phyloP scores from a whole-genome alignment of 2,888 invertebrate species.

The Catotricha subobsoleta region DNA sequence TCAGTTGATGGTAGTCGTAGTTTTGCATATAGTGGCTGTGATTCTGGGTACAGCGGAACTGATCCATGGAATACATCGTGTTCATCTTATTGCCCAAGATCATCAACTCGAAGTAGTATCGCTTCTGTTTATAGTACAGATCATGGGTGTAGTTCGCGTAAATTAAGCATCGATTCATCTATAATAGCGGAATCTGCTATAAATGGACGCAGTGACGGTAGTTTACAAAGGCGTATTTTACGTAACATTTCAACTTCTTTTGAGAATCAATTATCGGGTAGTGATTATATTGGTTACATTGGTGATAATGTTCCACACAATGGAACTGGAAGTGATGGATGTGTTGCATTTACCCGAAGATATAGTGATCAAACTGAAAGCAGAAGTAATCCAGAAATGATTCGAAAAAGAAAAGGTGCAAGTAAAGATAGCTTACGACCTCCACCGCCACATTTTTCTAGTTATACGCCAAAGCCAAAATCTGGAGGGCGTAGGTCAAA shows the following conservation, averaged over 20 bases:
- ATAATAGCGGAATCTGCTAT: constrained; percentile 25
- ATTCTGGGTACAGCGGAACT: constrained; percentile 24
- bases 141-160: constrained; percentile 17
- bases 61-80: constrained; percentile 19
- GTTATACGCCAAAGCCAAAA: neutral
- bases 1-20: neutral
- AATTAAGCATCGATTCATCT: constrained; percentile 22
- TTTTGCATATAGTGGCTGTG: constrained; percentile 15
- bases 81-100: constrained; percentile 20
- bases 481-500: constrained; percentile 29
- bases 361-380: constrained; percentile 22
- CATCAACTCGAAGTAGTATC: constrained; percentile 28
- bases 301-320: constrained; percentile 18
- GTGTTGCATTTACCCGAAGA: constrained; percentile 12
- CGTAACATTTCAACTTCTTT: constrained; percentile 35
- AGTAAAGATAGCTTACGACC: constrained; percentile 3
- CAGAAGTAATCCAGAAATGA: constrained; percentile 28
- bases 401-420: constrained; percentile 11
- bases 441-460: constrained; percentile 2
- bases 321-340: neutral
- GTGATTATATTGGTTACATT: constrained; percentile 27
- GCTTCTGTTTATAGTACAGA: constrained; percentile 24
- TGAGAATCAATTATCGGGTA: constrained; percentile 26
- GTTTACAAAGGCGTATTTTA: constrained; percentile 39
- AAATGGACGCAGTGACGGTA: constrained; percentile 35